Conservation (phyloP, 37 sponge, comb jelly and placozoan species). For the Haliclona indistincta region DNA sequence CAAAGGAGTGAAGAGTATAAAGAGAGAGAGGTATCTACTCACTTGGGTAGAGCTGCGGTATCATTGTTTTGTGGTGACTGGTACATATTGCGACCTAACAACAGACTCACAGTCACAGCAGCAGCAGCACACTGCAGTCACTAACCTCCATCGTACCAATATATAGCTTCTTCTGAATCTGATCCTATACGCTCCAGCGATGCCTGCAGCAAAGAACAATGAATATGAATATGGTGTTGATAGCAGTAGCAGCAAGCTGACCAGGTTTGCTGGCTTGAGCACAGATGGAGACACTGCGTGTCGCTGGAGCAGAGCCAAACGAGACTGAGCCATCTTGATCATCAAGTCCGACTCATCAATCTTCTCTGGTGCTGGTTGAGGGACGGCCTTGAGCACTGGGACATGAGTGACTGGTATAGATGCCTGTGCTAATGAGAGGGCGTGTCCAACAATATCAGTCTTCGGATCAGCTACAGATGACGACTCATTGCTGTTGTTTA, state of each 20-base stretch:
- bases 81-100: conserved; percentile 41
- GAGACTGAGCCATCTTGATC: not conserved
- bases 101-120: not conserved
- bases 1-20: not conserved
- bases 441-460: no score
- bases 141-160: conserved; percentile 75
- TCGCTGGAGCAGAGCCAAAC: not conserved
- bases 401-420: no score
- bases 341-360: no score
- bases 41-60: conserved; percentile 53
- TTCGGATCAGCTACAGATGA: no score
- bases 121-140: not conserved
- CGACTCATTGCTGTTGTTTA: no score
- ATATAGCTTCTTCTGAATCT: conserved; percentile 55
- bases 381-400: no score
- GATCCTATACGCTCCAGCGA: conserved; percentile 61
- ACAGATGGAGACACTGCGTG: not conserved
- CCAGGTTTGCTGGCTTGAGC: not conserved
- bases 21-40: not conserved
- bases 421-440: no score
- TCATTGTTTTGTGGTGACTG: conserved; percentile 35
- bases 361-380: no score
- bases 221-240: not conserved
- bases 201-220: conserved; percentile 15
- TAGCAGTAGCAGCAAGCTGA: not conserved